Percentiles rank a stretch among this genome's conserved stretches.
Conservation (phyloP, 2,888 invertebrate species). For the Meteorus cinctellus region DNA sequence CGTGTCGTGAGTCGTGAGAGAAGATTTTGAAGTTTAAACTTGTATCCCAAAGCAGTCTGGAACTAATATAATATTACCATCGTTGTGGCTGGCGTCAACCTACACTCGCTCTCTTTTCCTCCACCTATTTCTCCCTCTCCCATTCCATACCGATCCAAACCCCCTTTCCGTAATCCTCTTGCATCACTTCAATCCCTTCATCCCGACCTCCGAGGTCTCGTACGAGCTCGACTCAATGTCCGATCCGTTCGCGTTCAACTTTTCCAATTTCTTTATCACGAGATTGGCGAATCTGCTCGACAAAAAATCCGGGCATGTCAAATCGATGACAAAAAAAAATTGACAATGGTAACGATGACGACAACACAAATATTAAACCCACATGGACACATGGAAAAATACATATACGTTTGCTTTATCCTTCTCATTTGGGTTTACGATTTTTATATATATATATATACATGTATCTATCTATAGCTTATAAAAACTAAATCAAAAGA, state of each 20-base stretch:
- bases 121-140: neutral
- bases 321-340: constrained; percentile 25
- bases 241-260: constrained; percentile 26
- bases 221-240: constrained; percentile 2
- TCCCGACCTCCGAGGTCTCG: neutral
- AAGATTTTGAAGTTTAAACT: constrained; percentile 13
- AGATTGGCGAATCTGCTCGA: constrained; percentile 37
- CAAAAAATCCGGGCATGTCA: constrained; percentile 26
- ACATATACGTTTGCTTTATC: too few relatives aligned
- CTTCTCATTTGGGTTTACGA: too few relatives aligned
- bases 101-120: neutral
- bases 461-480: too few relatives aligned
- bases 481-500: too few relatives aligned
- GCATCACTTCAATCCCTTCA: neutral
- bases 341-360: neutral
- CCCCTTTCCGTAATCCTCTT: neutral
- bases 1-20: neutral
- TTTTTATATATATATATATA: too few relatives aligned
- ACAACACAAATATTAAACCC: neutral
- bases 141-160: neutral
- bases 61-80: constrained; percentile 34
- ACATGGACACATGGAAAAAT: too few relatives aligned
- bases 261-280: constrained; percentile 39
- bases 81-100: constrained; percentile 14
- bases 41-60: constrained; percentile 1